These are phyloP conservation scores for Brachionus koreanus DNA, from an alignment of 1,140 invertebrate species.

Conservation along the genomic window DNA sequence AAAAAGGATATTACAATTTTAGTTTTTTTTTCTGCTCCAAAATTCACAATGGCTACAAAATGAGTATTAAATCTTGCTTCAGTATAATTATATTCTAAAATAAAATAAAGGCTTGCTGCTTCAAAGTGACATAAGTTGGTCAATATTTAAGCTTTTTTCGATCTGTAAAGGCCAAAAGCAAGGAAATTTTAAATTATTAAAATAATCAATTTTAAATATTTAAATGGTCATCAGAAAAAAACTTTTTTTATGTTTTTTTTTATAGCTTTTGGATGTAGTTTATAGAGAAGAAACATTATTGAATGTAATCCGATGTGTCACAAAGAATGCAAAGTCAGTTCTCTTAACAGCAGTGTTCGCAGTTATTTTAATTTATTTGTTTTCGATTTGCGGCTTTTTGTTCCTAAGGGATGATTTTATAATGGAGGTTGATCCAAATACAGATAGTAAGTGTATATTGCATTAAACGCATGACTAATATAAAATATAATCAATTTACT, in stretches of 20 bases:
- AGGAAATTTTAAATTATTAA: too few species aligned
- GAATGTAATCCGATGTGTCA: constrained; percentile 92
- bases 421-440: constrained; percentile 61
- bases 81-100: too few species aligned
- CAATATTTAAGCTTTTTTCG: too few species aligned
- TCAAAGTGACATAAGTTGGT: too few species aligned
- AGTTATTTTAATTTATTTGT: constrained; percentile 94
- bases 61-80: too few species aligned
- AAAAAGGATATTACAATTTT: too few species aligned
- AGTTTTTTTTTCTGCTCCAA: too few species aligned
- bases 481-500: not conserved
- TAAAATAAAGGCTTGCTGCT: too few species aligned
- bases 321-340: constrained; percentile 93
- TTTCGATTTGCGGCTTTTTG: constrained; percentile 95
- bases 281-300: constrained; percentile 95
- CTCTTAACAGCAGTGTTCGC: constrained; percentile 92
- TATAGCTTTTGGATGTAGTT: constrained; percentile 71
- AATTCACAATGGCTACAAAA: too few species aligned
- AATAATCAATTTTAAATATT: too few species aligned
- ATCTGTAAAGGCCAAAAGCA: too few species aligned
- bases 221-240: too few species aligned
- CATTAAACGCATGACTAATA: not conserved
- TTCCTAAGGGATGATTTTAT: constrained; percentile 97
- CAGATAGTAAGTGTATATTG: constrained; percentile 7
- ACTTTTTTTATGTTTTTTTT: not conserved